These are phyloP conservation scores for Manis javanica DNA, from an alignment of 2,797 vertebrate genomes.

Conservation along the genomic window DNA sequence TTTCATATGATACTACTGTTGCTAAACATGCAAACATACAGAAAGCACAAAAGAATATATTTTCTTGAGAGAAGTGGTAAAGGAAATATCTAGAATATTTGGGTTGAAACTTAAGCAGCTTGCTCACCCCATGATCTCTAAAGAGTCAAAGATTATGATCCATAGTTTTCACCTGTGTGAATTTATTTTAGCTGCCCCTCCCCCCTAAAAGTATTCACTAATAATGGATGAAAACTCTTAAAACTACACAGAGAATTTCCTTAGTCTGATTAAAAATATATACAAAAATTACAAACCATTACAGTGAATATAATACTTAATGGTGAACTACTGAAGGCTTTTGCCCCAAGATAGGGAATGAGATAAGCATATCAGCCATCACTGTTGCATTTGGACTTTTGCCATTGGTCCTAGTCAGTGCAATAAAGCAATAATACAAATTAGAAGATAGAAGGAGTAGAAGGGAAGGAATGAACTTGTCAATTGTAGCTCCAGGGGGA, in stretches of 20 bases:
- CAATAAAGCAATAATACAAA: neutral
- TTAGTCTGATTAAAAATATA: neutral
- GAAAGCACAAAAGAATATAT: neutral
- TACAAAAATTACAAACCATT: neutral
- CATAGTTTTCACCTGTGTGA: neutral
- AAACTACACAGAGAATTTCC: neutral
- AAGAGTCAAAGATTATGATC: neutral
- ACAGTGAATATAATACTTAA: neutral
- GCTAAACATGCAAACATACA: neutral
- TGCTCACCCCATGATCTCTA: neutral
- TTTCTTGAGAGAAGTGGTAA: neutral
- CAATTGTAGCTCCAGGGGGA: too few species aligned
- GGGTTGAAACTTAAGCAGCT: neutral
- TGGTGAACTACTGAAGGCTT: neutral
- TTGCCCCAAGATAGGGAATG: neutral
- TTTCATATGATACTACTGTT: neutral
- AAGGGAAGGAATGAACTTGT: neutral
- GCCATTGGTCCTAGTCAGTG: neutral
- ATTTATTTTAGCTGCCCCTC: neutral
- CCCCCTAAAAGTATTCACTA: neutral
- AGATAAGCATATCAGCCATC: neutral
- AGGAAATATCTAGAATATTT: neutral
- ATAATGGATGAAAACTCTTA: neutral
- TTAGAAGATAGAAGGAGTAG: neutral
- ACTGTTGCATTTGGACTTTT: neutral